Evolutionary conservation across 2,888 invertebrate species (phyloP).

Genomic region (Cenopis cana): DNA sequence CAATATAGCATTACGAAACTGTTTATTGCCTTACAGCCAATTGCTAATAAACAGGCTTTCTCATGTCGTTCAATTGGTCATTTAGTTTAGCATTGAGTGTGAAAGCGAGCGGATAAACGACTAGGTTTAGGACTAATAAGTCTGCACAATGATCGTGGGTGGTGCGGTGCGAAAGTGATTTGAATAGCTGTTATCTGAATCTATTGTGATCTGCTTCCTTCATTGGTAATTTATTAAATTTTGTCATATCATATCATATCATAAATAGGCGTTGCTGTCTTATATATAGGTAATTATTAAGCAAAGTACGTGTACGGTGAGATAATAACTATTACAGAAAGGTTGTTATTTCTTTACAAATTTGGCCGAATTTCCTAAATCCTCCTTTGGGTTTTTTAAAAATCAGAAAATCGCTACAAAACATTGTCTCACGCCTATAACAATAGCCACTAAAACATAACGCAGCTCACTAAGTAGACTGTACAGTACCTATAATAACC

Average conservation of each 20-base stretch:
- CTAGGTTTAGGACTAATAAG: constrained; percentile 61
- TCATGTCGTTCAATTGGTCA: constrained; percentile 61
- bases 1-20: constrained; percentile 18
- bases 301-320: neutral
- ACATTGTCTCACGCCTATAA: constrained; percentile 17
- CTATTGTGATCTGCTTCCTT: constrained; percentile 45
- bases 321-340: neutral
- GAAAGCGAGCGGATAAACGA: constrained; percentile 61
- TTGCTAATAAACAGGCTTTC: constrained; percentile 55
- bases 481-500: neutral
- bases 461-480: constrained; percentile 14
- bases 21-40: constrained; percentile 40
- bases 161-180: constrained; percentile 68
- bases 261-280: neutral
- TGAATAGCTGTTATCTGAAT: constrained; percentile 50
- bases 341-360: too few species aligned
- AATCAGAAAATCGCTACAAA: neutral
- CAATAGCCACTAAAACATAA: constrained; percentile 15
- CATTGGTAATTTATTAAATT: constrained; percentile 30
- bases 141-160: constrained; percentile 69
- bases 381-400: too few species aligned
- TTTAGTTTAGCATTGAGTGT: constrained; percentile 58
- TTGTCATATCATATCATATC: neutral
- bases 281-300: neutral
- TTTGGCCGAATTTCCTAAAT: too few species aligned